phyloP scores from a whole-genome alignment of 2,113 vertebrate genomes.

The Ornithorhynchus anatinus region DNA sequence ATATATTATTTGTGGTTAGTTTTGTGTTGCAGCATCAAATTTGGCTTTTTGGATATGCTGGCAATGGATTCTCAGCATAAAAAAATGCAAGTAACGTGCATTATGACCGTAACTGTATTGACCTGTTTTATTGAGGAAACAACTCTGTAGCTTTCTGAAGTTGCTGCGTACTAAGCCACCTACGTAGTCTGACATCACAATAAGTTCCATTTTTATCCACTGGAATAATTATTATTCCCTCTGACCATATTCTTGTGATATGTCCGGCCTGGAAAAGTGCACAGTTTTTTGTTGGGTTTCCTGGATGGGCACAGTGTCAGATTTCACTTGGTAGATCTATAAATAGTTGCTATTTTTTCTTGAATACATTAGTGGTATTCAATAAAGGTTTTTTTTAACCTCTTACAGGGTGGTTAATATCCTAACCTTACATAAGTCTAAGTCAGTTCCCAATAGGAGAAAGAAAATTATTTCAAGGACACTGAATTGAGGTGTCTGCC shows the following conservation, averaged over 20 bases:
- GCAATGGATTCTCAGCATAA: not conserved
- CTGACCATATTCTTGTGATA: not conserved
- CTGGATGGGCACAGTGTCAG: not conserved
- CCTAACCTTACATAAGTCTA: not conserved
- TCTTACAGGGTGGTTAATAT: not conserved
- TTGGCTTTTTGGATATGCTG: not conserved
- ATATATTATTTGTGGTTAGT: not conserved
- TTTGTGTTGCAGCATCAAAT: not conserved
- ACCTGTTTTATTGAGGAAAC: not conserved
- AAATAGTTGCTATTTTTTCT: conserved; percentile 2
- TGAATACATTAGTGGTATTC: not conserved
- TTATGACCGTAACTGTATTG: not conserved
- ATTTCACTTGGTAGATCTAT: not conserved
- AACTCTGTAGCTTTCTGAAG: not conserved
- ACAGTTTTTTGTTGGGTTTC: not conserved
- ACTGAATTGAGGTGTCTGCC: not conserved
- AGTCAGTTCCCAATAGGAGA: not conserved
- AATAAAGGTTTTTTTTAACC: not conserved
- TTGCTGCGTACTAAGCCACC: not conserved
- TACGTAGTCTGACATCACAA: not conserved
- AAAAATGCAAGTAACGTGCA: not conserved
- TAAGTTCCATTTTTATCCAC: too few species aligned
- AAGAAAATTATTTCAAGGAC: not conserved
- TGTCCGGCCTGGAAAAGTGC: not conserved
- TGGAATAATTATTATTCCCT: not conserved